Evolutionary conservation across 2,113 vertebrate genomes (phyloP).

Genomic region (Rutilus rutilus): DNA sequence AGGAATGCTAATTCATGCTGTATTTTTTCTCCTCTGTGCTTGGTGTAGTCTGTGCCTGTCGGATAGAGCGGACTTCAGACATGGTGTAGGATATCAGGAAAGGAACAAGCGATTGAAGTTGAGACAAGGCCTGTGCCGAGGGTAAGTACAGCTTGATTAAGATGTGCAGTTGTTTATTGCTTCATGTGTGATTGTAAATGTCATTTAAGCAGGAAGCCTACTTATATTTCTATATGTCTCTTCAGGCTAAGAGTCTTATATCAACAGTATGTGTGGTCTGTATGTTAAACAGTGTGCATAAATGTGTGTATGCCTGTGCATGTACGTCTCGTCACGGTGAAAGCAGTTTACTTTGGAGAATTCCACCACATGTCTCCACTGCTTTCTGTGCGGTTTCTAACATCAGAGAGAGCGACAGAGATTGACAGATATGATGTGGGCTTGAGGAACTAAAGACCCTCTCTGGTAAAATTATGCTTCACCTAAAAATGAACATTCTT

Average conservation of each 20-base stretch:
- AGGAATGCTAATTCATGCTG: constrained; percentile 64
- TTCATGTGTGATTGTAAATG: constrained; percentile 26
- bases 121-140: constrained; percentile 42
- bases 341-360: constrained; percentile 38
- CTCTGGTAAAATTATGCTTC: neutral
- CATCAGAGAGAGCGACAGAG: neutral
- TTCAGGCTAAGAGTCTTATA: neutral
- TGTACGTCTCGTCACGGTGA: constrained; percentile 7
- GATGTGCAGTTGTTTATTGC: constrained; percentile 22
- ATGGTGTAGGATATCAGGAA: constrained; percentile 63
- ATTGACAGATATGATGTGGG: constrained; percentile 26
- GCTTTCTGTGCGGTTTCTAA: constrained; percentile 1
- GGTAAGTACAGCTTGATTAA: constrained; percentile 54
- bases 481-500: neutral
- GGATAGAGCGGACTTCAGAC: constrained; percentile 57
- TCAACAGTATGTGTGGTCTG: constrained; percentile 11
- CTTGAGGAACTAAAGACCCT: neutral
- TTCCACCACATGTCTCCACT: constrained; percentile 47
- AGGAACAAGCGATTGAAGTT: constrained; percentile 49
- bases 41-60: constrained; percentile 58
- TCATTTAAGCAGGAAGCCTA: neutral
- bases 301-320: constrained; percentile 31
- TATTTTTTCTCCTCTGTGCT: constrained; percentile 54
- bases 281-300: constrained; percentile 19
- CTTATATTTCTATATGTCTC: constrained; percentile 2